These are phyloP conservation scores for Enteromius treurensis DNA, from an alignment of 2,797 vertebrate species.

Conservation along the genomic window DNA sequence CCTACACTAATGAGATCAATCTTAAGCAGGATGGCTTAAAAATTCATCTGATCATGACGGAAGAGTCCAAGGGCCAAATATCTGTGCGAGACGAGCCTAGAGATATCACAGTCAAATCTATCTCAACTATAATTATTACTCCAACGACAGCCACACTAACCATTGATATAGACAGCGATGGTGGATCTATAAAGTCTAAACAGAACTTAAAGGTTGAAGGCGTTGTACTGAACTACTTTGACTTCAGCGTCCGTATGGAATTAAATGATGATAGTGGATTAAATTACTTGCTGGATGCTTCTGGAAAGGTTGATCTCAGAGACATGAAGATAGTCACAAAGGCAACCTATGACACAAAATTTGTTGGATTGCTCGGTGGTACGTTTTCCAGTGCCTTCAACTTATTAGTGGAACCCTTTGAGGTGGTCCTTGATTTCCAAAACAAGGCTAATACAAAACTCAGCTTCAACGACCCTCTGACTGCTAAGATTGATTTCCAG, in stretches of 20 bases:
- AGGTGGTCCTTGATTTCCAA: conserved; percentile 79
- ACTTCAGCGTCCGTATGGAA: conserved; percentile 79
- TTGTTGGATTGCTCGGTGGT: conserved; percentile 80
- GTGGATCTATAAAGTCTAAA: conserved; percentile 79
- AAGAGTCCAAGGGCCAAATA: conserved; percentile 75
- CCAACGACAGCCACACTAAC: conserved; percentile 70
- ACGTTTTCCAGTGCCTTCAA: conserved; percentile 81
- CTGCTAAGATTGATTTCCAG: conserved; percentile 86
- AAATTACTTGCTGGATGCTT: conserved; percentile 77
- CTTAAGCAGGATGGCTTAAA: conserved; percentile 72
- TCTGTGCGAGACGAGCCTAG: conserved; percentile 69
- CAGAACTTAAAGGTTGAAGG: conserved; percentile 80
- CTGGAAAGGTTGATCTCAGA: conserved; percentile 74
- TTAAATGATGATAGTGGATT: conserved; percentile 77
- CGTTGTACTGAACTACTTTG: conserved; percentile 69
- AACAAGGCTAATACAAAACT: conserved; percentile 88
- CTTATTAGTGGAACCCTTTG: conserved; percentile 73
- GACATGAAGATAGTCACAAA: conserved; percentile 81
- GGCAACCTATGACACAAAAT: conserved; percentile 81
- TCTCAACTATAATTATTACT: conserved; percentile 70
- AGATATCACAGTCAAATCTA: conserved; percentile 74
- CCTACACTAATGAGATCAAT: conserved; percentile 75
- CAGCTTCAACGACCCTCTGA: conserved; percentile 75
- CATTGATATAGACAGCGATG: conserved; percentile 77
- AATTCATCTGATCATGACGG: conserved; percentile 72